Percentiles rank a stretch among this genome's conserved stretches.
Evolutionary conservation across 2,888 invertebrate genomes (phyloP).

Genomic region (Drosophila phalerata): DNA sequence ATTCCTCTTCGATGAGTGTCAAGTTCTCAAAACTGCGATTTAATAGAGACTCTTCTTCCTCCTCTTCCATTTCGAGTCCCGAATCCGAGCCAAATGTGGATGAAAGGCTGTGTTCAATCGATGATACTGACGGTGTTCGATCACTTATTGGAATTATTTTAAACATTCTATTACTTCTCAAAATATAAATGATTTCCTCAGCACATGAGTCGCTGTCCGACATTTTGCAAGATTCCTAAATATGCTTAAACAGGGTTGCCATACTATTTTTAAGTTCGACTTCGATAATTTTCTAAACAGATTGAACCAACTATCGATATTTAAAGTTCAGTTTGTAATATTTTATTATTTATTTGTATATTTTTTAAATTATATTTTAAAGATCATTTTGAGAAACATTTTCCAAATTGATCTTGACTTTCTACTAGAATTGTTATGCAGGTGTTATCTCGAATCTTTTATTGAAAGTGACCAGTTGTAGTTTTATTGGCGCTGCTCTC

Average conservation of each 20-base stretch:
- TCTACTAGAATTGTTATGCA: not conserved
- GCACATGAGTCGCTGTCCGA: constrained; percentile 1
- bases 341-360: not conserved
- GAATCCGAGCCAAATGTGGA: not conserved
- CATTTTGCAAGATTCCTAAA: not conserved
- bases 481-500: not conserved
- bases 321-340: too few relatives aligned
- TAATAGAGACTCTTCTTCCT: not conserved
- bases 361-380: too few relatives aligned
- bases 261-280: not conserved
- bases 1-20: not conserved
- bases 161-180: not conserved
- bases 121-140: not conserved
- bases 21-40: too few relatives aligned
- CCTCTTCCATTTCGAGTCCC: not conserved
- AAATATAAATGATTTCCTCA: not conserved
- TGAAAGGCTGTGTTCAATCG: not conserved
- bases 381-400: not conserved
- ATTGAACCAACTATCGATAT: not conserved
- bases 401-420: too few relatives aligned
- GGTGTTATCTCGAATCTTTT: not conserved
- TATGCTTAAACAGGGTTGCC: not conserved
- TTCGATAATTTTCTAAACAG: not conserved
- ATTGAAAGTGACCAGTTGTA: not conserved
- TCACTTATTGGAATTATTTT: not conserved